A percentile compares a stretch with the other conserved stretches of the same genome.
Evolutionary conservation across 2,113 vertebrate genomes (phyloP).

Genomic region (Anseranas semipalmata): DNA sequence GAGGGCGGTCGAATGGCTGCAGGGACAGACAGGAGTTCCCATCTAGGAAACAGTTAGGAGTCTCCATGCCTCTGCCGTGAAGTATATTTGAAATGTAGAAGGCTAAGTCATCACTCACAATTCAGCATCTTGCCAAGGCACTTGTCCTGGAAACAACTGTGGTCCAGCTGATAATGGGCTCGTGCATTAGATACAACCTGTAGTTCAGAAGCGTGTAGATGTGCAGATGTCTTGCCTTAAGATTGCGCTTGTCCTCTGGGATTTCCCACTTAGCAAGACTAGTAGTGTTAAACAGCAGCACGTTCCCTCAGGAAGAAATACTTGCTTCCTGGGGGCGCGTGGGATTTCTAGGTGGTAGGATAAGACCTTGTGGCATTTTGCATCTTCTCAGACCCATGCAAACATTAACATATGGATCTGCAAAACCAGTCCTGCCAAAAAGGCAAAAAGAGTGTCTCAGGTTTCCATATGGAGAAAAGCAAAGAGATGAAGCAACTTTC

Average conservation of each 20-base stretch:
- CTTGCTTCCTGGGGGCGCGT: neutral
- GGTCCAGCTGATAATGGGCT: neutral
- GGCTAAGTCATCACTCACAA: neutral
- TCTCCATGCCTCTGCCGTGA: neutral
- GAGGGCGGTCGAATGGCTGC: accelerated
- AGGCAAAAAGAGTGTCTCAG: neutral
- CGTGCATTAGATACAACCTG: neutral
- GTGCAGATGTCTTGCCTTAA: neutral
- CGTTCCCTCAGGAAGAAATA: neutral
- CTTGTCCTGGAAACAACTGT: neutral
- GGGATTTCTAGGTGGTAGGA: neutral
- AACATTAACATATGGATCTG: neutral
- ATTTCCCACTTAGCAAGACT: neutral
- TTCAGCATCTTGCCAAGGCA: neutral
- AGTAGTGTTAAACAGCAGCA: neutral
- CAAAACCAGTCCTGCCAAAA: neutral
- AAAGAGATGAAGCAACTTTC: neutral
- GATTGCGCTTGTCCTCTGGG: neutral
- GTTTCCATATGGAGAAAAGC: neutral
- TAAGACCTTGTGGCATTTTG: neutral
- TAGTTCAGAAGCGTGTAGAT: neutral
- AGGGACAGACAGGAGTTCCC: neutral
- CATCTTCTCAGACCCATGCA: neutral
- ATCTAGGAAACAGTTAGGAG: neutral
- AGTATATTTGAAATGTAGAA: neutral